Evolutionary conservation across 2,888 invertebrate genomes (phyloP), one percentile per base, ranked within the genome.

Genomic region (Aleiodes leptofemur): DNA sequence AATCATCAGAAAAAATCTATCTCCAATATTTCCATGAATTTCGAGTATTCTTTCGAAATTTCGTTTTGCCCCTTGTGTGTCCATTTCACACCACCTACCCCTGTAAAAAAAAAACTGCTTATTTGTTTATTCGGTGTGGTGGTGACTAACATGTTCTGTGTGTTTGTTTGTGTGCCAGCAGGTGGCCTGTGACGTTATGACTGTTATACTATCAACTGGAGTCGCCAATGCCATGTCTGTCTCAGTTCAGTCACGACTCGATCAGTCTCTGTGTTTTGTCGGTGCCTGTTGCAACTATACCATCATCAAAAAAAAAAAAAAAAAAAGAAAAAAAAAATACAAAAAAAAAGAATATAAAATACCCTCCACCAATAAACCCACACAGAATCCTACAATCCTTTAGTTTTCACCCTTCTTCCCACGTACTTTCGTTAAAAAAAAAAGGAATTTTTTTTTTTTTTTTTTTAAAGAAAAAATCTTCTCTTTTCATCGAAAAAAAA

Each of bases 141-240:
- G 87, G 89, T 89, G 89, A 89, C 89, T 89, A 89, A 89, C 89
- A 83, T 88, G 88, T 89, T 87, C 68, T 86, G 89, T 88, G 89
- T 89, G 89, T 89, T 88, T 89, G 87, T 89, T 89, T 82, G 88
- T 89, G 89, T 89, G 89, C 89, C 89, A 89, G 89, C 89, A 89
- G 89, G 89, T 89, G 89, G 89, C 89, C 89, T 89, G 89, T 89
- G 89, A 89, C 89, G 87, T 88, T 89, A 89, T 89, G 88, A 89
- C 87, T 88, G 86, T 89, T 86, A 89, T 85, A 82, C 80, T 78
- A 78, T 84, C 86, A 85, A 86, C 86, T 83, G 87, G 87, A 88
- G 87, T 82, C 78, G 87, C 89, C 88, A 88, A 87, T 88, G 86
- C 88, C 89, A 89, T 89, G 89, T 88, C 87, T 88, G 85, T 89